A percentile compares a stretch with the other conserved stretches of the same genome.
phyloP scores from a whole-genome alignment of 2,113 vertebrate species.

The Petrocephalus zakoni region DNA sequence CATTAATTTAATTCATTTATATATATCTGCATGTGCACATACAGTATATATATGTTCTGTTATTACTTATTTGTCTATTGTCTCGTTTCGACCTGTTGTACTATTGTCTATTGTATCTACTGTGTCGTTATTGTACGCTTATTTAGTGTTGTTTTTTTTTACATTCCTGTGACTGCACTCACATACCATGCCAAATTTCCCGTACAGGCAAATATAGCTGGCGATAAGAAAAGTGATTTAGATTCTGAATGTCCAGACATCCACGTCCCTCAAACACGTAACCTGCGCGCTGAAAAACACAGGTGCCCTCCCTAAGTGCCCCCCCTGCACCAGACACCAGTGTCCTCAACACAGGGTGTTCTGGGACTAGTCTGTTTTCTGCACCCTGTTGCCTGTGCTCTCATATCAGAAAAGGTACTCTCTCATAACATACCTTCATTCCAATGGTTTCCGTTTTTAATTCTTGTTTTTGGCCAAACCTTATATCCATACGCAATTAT shows the following conservation, averaged over 20 bases:
- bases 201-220: not conserved
- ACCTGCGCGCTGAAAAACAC: not conserved
- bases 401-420: not conserved
- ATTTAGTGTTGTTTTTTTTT: not conserved
- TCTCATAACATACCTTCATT: not conserved
- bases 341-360: not conserved
- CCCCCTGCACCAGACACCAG: not conserved
- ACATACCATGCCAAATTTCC: not conserved
- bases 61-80: not conserved
- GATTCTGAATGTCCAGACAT: not conserved
- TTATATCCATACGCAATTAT: constrained; percentile 74
- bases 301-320: not conserved
- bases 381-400: not conserved
- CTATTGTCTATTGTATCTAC: not conserved
- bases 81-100: not conserved
- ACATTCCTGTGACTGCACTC: not conserved
- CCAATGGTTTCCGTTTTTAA: constrained; percentile 1
- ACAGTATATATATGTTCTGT: not conserved
- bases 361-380: not conserved
- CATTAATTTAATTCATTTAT: not conserved
- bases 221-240: not conserved
- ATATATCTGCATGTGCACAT: no score
- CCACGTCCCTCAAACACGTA: not conserved
- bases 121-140: not conserved
- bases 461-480: constrained; percentile 52